phyloP scores from a whole-genome alignment of 2,888 invertebrate species.

The Oscheius myriophilus region DNA sequence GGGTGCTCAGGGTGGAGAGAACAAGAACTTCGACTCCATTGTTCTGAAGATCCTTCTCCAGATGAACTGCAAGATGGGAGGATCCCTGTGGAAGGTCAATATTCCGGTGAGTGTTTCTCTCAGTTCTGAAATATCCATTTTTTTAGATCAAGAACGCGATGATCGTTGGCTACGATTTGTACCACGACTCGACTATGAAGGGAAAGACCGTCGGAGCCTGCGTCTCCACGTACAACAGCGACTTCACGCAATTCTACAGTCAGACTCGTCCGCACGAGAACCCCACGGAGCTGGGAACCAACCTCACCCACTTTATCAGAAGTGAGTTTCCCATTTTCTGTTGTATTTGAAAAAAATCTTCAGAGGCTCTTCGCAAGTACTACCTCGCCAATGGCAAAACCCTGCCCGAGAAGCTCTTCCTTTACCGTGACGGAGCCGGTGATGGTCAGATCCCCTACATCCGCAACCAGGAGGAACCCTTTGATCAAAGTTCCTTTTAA shows the following conservation, averaged over 20 bases:
- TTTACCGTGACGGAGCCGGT: conserved; percentile 92
- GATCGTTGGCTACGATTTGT: conserved; percentile 87
- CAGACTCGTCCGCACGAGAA: conserved; percentile 80
- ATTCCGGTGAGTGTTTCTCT: conserved; percentile 75
- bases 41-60: conserved; percentile 92
- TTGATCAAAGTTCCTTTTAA: too few species aligned
- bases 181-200: conserved; percentile 81
- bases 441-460: conserved; percentile 85
- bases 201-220: conserved; percentile 83
- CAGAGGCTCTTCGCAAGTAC: conserved; percentile 79
- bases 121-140: neutral
- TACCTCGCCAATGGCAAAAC: conserved; percentile 76
- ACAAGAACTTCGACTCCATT: conserved; percentile 80
- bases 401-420: conserved; percentile 83
- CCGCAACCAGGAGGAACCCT: conserved; percentile 79
- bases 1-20: conserved; percentile 70
- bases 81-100: conserved; percentile 85
- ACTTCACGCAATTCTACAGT: conserved; percentile 81
- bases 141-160: conserved; percentile 74
- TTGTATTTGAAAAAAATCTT: too few species aligned
- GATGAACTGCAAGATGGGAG: conserved; percentile 90
- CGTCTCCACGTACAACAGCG: conserved; percentile 82
- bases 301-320: conserved; percentile 75
- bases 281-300: conserved; percentile 82
- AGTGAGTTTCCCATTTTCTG: conserved; percentile 75